Evolutionary conservation across 1,140 invertebrate genomes (phyloP).

Genomic region (Formica exsecta): DNA sequence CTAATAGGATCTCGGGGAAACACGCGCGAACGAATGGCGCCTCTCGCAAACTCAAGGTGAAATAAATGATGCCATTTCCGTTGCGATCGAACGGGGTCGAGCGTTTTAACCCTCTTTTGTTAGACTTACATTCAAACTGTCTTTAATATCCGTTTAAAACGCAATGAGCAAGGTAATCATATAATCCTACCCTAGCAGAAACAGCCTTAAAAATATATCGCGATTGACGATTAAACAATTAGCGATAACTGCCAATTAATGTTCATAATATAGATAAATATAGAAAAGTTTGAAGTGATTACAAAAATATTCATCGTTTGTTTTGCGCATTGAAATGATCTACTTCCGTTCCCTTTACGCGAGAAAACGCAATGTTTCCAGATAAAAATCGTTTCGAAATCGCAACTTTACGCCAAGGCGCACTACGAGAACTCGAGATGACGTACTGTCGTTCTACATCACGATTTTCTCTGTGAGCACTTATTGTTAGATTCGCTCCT

Average conservation of each 20-base stretch:
- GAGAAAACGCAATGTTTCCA: conserved; percentile 16
- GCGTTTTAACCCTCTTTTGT: conserved; percentile 7
- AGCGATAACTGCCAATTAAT: neutral
- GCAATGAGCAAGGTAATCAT: neutral
- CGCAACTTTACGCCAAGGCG: neutral
- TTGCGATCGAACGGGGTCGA: conserved; percentile 41
- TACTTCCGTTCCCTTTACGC: conserved; percentile 31
- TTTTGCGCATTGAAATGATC: neutral
- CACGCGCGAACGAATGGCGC: conserved; percentile 57
- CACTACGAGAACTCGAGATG: neutral
- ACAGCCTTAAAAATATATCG: neutral
- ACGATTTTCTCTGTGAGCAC: neutral
- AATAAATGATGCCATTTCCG: conserved; percentile 55
- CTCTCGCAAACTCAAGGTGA: conserved; percentile 57
- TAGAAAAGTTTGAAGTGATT: neutral
- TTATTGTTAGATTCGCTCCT: neutral
- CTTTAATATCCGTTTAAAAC: neutral
- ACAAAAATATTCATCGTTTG: neutral
- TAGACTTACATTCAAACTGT: neutral
- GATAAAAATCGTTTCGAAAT: conserved; percentile 58
- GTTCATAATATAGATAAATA: neutral
- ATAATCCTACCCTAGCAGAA: too few species aligned
- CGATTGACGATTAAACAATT: neutral
- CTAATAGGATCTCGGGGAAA: conserved; percentile 82
- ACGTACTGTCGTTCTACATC: neutral